phyloP scores from a whole-genome alignment of 1,140 invertebrate genomes.

The Drosophila lini region DNA sequence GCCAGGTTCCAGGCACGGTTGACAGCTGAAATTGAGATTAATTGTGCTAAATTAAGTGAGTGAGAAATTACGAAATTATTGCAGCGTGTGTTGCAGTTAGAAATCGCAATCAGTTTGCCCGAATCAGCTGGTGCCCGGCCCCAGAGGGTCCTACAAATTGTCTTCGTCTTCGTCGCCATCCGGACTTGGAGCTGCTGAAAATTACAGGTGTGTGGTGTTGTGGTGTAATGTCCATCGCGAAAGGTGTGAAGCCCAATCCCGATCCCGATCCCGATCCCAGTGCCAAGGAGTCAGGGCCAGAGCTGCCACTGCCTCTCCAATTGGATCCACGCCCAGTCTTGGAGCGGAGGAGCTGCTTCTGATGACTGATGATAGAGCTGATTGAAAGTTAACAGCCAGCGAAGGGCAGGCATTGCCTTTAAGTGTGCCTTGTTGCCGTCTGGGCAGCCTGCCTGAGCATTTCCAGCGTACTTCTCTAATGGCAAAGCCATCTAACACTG shows the following conservation, averaged over 20 bases:
- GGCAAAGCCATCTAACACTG: constrained; percentile 23
- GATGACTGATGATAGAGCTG: constrained; percentile 59
- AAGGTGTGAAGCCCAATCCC: constrained; percentile 67
- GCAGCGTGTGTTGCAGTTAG: constrained; percentile 72
- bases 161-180: constrained; percentile 49
- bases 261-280: constrained; percentile 40
- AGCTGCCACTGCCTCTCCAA: constrained; percentile 10
- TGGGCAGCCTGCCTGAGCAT: not conserved
- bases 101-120: constrained; percentile 76
- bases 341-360: constrained; percentile 12
- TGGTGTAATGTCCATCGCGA: constrained; percentile 36
- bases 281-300: constrained; percentile 3
- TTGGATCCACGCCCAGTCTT: constrained; percentile 42
- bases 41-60: constrained; percentile 81
- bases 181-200: constrained; percentile 50
- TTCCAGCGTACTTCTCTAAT: constrained; percentile 15
- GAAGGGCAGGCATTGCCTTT: constrained; percentile 25
- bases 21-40: constrained; percentile 81
- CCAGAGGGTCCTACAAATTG: constrained; percentile 63
- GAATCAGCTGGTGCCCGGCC: constrained; percentile 44
- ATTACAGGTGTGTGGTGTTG: constrained; percentile 71
- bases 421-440: constrained; percentile 23
- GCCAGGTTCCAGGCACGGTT: constrained; percentile 42
- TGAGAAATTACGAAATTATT: constrained; percentile 82
- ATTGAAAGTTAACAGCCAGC: constrained; percentile 56